Percentiles rank a stretch among this genome's conserved stretches.
Evolutionary conservation across 2,888 invertebrate species (phyloP).

Genomic region (Dasysyrphus tricinctus): DNA sequence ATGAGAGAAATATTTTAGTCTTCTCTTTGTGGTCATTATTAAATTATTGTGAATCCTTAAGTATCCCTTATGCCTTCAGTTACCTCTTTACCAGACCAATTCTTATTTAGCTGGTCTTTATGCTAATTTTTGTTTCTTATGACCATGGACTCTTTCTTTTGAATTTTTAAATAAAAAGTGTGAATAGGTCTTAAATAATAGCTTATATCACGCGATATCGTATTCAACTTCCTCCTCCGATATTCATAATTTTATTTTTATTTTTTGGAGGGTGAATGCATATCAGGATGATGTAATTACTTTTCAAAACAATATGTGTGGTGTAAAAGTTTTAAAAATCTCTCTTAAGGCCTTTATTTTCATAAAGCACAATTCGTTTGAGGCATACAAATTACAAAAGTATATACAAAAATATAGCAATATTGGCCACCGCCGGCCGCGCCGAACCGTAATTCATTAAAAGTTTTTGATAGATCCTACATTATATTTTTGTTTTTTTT

Average conservation of each 20-base stretch:
- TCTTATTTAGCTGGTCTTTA: neutral
- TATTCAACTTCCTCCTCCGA: conserved; percentile 6
- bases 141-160: conserved; percentile 14
- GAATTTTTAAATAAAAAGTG: neutral
- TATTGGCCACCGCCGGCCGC: neutral
- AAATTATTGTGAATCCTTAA: neutral
- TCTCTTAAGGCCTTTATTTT: neutral
- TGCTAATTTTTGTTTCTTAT: conserved; percentile 12
- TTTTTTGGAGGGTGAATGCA: neutral
- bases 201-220: conserved; percentile 9
- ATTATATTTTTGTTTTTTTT: neutral
- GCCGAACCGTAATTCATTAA: neutral
- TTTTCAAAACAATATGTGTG: neutral
- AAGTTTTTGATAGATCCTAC: neutral
- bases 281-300: neutral
- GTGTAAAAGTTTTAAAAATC: neutral
- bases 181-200: conserved; percentile 2
- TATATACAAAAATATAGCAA: neutral
- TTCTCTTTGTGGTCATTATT: too few species aligned
- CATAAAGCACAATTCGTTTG: neutral
- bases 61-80: neutral
- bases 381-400: conserved; percentile 10
- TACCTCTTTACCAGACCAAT: neutral
- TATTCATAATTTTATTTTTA: neutral
- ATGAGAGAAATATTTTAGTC: too few species aligned